phyloP scores from a whole-genome alignment of 2,888 invertebrate genomes.

The Noctua fimbriata region DNA sequence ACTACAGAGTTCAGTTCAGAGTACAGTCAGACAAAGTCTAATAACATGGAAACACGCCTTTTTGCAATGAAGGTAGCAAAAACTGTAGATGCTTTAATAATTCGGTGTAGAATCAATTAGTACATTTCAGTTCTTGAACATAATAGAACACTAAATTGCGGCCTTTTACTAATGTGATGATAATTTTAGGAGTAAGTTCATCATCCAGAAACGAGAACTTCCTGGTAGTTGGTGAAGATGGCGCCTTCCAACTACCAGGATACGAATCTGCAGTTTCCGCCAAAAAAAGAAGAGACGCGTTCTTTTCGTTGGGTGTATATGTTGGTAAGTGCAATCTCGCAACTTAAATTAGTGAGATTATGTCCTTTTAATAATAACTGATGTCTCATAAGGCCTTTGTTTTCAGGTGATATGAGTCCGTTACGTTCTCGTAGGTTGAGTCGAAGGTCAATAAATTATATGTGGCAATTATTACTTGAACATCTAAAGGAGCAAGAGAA shows the following conservation, averaged over 20 bases:
- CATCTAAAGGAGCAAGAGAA: slow-evolving; percentile 95
- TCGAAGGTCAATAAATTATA: background rate
- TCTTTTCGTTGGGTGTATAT: no score
- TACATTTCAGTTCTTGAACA: background rate
- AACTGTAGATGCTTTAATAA: background rate
- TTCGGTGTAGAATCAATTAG: background rate
- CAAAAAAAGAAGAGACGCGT: no score
- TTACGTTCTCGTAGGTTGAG: background rate
- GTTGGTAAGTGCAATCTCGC: slow-evolving; percentile 70
- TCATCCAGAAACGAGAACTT: slow-evolving; percentile 91
- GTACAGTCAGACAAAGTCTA: background rate
- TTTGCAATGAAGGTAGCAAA: background rate
- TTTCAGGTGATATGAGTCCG: background rate
- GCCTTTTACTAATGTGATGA: background rate
- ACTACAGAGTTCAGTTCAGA: background rate
- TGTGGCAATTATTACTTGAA: slow-evolving; percentile 90
- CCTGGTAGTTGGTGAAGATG: slow-evolving; percentile 94
- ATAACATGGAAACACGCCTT: background rate
- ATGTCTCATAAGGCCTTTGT: background rate
- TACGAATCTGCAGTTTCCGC: slow-evolving; percentile 89
- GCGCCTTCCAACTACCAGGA: slow-evolving; percentile 93
- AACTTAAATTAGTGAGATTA: background rate
- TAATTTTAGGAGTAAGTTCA: background rate
- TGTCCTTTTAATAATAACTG: background rate
- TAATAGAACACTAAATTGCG: background rate